Evolutionary conservation across 2,797 vertebrate species (phyloP), one percentile per base, ranked within the genome.

Genomic region (Crax fasciolata): DNA sequence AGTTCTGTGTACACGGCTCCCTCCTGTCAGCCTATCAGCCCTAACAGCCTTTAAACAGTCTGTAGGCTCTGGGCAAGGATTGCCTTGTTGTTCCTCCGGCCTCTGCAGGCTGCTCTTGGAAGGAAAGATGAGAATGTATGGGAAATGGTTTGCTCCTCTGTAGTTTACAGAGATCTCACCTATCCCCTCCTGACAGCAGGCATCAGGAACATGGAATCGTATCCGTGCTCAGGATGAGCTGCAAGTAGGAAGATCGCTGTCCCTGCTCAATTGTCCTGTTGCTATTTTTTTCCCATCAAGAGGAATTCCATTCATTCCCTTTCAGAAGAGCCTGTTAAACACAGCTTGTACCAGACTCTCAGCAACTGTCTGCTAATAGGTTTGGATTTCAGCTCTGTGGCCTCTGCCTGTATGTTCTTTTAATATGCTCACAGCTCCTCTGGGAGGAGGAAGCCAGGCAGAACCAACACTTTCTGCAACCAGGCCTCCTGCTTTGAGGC

Each of bases 221-320:
- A 4, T 10, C 38, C 0, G 1, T 13, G 80, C 83, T 49, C 38
- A 28, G 32, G 49, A 39, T 1, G 16, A 44, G 63, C 80, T 79
- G 88, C 61, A 8, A 62, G 0, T 4, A 2, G 63, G 83, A 66
- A 70, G 38, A 39, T 21, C 66, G 1, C 1, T 49, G 54, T 44
- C 77, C 54, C 75, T 83, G 2, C 54, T 48, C 4, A 57, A 78
- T 38, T 54, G 61, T 68, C 82, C 10, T 5, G 19, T 62, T 89
- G 72, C 81, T 93, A 4, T 82, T 87, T 87, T 35, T 94, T 77
- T 63, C 66, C 80, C 46, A 13, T 81, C 12, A 1, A 72, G 72
- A 58, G 87, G 65, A 92, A 89, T 93, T 91, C 89, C 91, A 77
- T 84, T 93, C 67, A 72, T 61, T 63, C 49, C 39, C 30, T 70